Base-by-base conservation (phyloP, 2,797 vertebrate species). In the Phalanger gymnotis region DNA sequence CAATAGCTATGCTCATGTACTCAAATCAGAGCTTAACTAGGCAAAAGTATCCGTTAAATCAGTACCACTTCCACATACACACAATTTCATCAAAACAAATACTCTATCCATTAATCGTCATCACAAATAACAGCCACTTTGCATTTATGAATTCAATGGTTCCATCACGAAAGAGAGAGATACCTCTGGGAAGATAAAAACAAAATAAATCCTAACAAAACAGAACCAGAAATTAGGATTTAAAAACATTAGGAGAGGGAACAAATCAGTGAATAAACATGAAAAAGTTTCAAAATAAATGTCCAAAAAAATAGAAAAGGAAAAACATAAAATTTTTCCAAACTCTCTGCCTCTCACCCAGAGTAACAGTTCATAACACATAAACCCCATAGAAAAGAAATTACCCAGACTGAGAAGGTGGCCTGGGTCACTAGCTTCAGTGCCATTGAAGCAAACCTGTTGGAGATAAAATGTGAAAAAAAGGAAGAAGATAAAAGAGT, bases 311-410 rank as follows among this genome's bases (percentile, higher is more conserved):
- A 51, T 28, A 11, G 25, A 27, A 87, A 87, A 47, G 40, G n/a
- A 40, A 87, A 47, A 73, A 87, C 47, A 47, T 7, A 27, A 3
- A 25, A 25, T 47, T 47, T 16, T 47, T 81, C 19, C n/a, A 87
- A 19, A 27, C 2, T 87, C 54, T 0, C 40, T 9, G 0, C 22
- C 10, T n/a, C 40, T 22, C 0, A 47, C 22, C 1, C 22, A 9
- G 22, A 87, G 22, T 25, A 2, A 40, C 66, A 87, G 73, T 19
- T 40, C 19, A 40, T 66, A 40, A 25, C 22, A 51, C n/a, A 87
- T 51, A 27, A 87, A 87, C 25, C 22, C 51, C 9, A 87, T 51
- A 27, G 73, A 87, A 87, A 51, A 87, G 73, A 87, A 47, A 87
- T 11, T 22, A 27, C 51, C 73, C 73, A 87, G 73, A 51, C n/a